phyloP scores from a whole-genome alignment of 2,888 invertebrate species.

The Heliconius ethilla region DNA sequence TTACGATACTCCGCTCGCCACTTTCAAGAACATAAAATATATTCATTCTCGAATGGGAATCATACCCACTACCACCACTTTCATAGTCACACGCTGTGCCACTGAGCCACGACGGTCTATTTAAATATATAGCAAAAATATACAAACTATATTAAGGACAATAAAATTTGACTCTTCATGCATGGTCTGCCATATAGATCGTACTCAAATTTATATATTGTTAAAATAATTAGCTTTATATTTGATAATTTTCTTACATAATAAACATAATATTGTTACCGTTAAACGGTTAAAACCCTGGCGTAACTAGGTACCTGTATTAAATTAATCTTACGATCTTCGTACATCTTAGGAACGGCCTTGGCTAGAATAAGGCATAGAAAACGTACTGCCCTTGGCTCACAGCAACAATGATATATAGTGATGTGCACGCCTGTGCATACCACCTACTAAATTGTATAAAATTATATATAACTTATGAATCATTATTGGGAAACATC shows the following conservation, averaged over 20 bases:
- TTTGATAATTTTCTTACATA: background rate
- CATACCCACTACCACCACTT: too few relatives aligned
- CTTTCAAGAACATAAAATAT: too few relatives aligned
- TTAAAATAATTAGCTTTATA: background rate
- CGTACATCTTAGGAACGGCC: constrained; percentile 53
- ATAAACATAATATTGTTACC: constrained; percentile 25
- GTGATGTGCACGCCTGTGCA: constrained; percentile 53
- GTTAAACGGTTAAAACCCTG: constrained; percentile 37
- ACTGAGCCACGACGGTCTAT: too few relatives aligned
- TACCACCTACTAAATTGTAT: constrained; percentile 50
- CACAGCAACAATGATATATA: constrained; percentile 61
- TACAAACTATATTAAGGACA: background rate
- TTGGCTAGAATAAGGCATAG: constrained; percentile 59
- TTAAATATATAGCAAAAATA: too few relatives aligned
- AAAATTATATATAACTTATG: constrained; percentile 56
- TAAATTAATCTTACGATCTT: constrained; percentile 53
- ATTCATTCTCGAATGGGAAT: too few relatives aligned
- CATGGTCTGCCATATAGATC: background rate
- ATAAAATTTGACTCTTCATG: background rate
- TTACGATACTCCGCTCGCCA: too few relatives aligned
- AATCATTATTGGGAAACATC: constrained; percentile 53
- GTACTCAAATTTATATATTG: background rate
- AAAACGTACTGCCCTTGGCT: constrained; percentile 67
- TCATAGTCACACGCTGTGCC: too few relatives aligned
- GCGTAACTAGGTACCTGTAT: constrained; percentile 24